Evolutionary conservation across 2,888 invertebrate species (phyloP).

Genomic region (Epinotia brunnichana): DNA sequence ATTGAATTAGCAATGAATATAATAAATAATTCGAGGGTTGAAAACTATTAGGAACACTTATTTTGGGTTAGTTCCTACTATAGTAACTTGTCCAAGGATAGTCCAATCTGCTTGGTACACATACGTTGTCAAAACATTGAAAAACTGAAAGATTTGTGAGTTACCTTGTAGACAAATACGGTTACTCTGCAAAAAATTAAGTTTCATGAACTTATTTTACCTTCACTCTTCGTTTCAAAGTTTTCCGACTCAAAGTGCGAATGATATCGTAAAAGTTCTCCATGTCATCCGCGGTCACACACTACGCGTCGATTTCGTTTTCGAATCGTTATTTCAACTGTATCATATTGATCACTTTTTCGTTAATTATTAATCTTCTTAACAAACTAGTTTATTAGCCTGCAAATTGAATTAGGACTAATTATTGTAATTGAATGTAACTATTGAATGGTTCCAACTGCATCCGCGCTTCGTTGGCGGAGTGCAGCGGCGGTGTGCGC

Average conservation of each 20-base stretch:
- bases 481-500: constrained; percentile 71
- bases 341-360: constrained; percentile 2
- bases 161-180: background rate
- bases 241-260: constrained; percentile 76
- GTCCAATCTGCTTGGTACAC: background rate
- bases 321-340: constrained; percentile 48
- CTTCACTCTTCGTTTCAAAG: constrained; percentile 76
- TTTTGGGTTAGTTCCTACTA: too few species aligned
- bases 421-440: too few species aligned
- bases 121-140: too few species aligned
- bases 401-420: too few species aligned
- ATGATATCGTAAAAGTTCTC: constrained; percentile 78
- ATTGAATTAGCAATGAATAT: too few species aligned
- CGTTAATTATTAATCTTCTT: background rate
- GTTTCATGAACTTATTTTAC: constrained; percentile 52
- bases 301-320: constrained; percentile 48
- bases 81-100: background rate
- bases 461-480: constrained; percentile 72
- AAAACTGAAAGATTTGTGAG: background rate
- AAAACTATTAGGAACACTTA: too few species aligned
- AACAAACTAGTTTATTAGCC: background rate
- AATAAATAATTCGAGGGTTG: too few species aligned
- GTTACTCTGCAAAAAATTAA: too few species aligned
- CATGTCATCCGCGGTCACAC: constrained; percentile 56
- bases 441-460: constrained; percentile 34